Base-by-base conservation (phyloP, 2,797 vertebrate genomes). In the Allobates femoralis region DNA sequence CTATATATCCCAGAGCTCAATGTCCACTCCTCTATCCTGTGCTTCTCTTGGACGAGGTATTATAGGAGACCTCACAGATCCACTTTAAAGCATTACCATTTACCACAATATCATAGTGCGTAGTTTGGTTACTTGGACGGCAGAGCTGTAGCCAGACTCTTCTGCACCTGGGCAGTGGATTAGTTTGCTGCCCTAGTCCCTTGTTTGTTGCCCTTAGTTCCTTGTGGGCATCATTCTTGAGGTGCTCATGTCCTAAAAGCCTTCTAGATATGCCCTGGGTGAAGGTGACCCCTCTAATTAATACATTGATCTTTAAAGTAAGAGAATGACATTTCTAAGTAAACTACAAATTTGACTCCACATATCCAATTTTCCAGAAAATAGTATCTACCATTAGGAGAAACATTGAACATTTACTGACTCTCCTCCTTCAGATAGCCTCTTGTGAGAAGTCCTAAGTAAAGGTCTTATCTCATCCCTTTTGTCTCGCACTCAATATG, bases 401-500 rank as follows among this genome's bases (percentile, higher is more conserved):
- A 60, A 60, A 2, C 23, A 0, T 60, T 60, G 21, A 7, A 7
- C 56, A 11, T 26, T n/a, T 60, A 60, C 56, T 60, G 23, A 60
- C 56, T 23, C 8, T 26, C 56, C 23, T 60, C n/a, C 21, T 79
- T 62, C 19, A 26, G 12, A 62, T 23, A 62, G 23, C 12, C 56
- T 46, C 4, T 79, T 56, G 37, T 71, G 37, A 58, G 6, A 19
- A 21, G 2, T 73, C 32, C 3, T 71, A 21, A 71, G 66, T 73
- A 51, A 30, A 71, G 51, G 32, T 56, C 50, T 41, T 73, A 69
- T 73, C 75, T 56, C 76, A 78, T 77, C 30, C 32, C 18, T 30
- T 12, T 41, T 74, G 55, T 83, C 56, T 66, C 66, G 81, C 21
- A 81, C 41, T 76, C 23, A 51, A 55, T 82, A 41, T 37, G 51